Conservation (phyloP, 2,113 vertebrate genomes). For the Numenius arquata region DNA sequence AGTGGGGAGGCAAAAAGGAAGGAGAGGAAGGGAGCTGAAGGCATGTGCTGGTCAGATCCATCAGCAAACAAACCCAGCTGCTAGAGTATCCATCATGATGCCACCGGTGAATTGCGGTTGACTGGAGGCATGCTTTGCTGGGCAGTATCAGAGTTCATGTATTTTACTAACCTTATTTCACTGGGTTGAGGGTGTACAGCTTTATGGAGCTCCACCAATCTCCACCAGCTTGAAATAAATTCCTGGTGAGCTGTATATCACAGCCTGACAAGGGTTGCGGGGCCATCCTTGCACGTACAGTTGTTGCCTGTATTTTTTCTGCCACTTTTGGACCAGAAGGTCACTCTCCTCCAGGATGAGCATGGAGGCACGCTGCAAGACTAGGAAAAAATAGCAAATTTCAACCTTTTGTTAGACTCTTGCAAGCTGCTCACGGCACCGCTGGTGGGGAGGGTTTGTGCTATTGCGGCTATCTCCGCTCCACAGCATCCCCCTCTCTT, state of each 20-base stretch:
- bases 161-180: slow-evolving; percentile 67
- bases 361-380: not conserved
- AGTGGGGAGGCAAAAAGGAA: not conserved
- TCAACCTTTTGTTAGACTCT: not conserved
- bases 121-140: slow-evolving; percentile 38
- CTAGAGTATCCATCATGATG: slow-evolving; percentile 5
- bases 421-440: not conserved
- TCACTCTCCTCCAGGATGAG: not conserved
- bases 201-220: slow-evolving; percentile 33
- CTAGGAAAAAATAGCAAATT: not conserved
- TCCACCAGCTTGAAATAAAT: slow-evolving; percentile 54
- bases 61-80: not conserved
- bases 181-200: slow-evolving; percentile 25
- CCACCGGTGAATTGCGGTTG: slow-evolving; percentile 25
- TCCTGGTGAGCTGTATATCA: slow-evolving; percentile 1
- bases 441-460: not conserved
- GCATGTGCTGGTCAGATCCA: not conserved
- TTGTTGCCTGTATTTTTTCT: slow-evolving; percentile 32
- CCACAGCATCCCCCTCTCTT: slow-evolving; percentile 21
- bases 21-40: not conserved
- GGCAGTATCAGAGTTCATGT: not conserved
- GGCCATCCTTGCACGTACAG: not conserved
- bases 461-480: not conserved
- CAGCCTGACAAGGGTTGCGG: not conserved
- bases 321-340: not conserved